A percentile compares a stretch with the other conserved stretches of the same genome.
phyloP scores from a whole-genome alignment of 2,888 invertebrate species.

The Microctonus aethiopoides region DNA sequence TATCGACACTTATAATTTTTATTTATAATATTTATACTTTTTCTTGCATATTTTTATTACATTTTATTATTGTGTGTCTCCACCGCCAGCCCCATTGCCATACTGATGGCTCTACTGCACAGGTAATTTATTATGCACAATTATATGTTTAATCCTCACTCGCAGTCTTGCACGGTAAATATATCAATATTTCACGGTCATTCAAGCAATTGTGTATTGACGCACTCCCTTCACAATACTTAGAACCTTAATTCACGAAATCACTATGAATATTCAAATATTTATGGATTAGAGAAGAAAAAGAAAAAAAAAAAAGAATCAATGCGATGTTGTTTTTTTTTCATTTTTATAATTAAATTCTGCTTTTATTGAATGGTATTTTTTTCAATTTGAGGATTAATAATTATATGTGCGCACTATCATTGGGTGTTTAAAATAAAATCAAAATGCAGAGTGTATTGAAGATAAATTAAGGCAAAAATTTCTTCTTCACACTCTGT shows the following conservation, averaged over 20 bases:
- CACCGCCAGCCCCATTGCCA: slow-evolving; percentile 92
- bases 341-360: slow-evolving; percentile 12
- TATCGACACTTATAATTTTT: slow-evolving; percentile 49
- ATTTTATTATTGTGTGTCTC: slow-evolving; percentile 76
- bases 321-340: not conserved
- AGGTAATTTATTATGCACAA: slow-evolving; percentile 79
- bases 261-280: not conserved
- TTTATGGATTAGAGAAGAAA: slow-evolving; percentile 6
- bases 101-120: slow-evolving; percentile 93
- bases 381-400: not conserved
- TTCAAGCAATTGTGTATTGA: slow-evolving; percentile 38
- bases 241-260: slow-evolving; percentile 8
- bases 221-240: slow-evolving; percentile 13
- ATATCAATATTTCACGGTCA: slow-evolving; percentile 39
- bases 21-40: slow-evolving; percentile 62
- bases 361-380: not conserved
- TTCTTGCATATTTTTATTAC: slow-evolving; percentile 66
- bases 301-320: not conserved
- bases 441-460: not conserved
- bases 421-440: not conserved
- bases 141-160: slow-evolving; percentile 61
- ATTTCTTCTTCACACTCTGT: not conserved
- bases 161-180: slow-evolving; percentile 59
- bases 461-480: not conserved
- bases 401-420: not conserved